Evolutionary conservation across 2,888 invertebrate genomes (phyloP), one percentile per base, ranked within the genome.

Genomic region (Homarus gammarus): DNA sequence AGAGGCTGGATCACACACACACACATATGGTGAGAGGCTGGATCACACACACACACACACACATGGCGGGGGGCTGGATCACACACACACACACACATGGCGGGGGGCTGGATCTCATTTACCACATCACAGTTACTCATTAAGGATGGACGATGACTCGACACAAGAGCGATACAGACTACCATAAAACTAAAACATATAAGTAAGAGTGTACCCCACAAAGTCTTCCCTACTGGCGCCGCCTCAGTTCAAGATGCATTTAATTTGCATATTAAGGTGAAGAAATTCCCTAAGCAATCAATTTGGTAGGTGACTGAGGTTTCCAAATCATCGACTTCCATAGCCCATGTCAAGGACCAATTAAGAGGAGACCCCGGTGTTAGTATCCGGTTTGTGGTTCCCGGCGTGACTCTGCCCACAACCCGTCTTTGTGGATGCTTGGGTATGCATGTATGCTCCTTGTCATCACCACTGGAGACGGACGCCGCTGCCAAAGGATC

Each of bases 391-490:
- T 36, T 64, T 64, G 64, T 27, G 64, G 64, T n/a, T 3, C 64
- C 38, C 51, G 38, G 27, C 84, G 84, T 84, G 84, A 84, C 84
- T 75, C n/a, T 33, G 64, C 68, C 86, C 68, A 68, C 44, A 77
- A n/a, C 44, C 84, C 68, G 38, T 84, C 61, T 77, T 56, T 75
- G 77, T 84, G 75, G 73, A 31, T 85, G 77, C 77, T 61, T 61
- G 84, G 61, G 75, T 64, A 31, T 77, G 78, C 49, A 78, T 85
- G 85, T 85, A 68, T 56, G 44, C 44, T 27, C 44, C 78, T 70
- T 86, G 86, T 86, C 86, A 77, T 70, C 86, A 79, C 86, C 86
- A 44, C 79, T 86, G 86, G 86, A 86, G 78, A 79, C 86, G 78
- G 64, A 77, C 85, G 78, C 68, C 36, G 77, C 75, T 77, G 85